Conservation (phyloP, 2,888 invertebrate species). For the Neocrepidodera transversa region DNA sequence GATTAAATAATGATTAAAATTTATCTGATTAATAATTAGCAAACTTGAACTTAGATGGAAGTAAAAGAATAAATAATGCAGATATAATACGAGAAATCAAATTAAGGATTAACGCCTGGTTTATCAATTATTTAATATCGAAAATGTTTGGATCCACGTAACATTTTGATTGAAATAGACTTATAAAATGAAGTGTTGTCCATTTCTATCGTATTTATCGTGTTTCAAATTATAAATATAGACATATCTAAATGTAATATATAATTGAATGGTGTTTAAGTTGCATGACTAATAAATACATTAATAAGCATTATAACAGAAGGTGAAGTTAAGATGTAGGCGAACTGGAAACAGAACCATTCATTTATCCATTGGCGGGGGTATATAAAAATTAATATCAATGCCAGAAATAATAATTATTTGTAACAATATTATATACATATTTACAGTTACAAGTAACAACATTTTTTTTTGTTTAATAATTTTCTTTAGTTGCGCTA, state of each 20-base stretch:
- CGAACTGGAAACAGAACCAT: constrained; percentile 8
- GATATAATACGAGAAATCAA: no score
- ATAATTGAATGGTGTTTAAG: constrained; percentile 20
- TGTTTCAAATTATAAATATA: constrained; percentile 14
- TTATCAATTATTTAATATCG: constrained; percentile 7
- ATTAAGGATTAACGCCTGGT: no score
- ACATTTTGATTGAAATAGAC: neutral
- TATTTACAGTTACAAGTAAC: no score
- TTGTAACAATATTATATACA: no score
- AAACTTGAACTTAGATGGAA: no score
- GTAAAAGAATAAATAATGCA: no score
- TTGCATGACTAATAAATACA: constrained; percentile 23
- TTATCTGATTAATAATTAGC: no score
- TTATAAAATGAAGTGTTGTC: constrained; percentile 6
- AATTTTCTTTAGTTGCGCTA: neutral
- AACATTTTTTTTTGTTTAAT: no score
- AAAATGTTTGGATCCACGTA: constrained; percentile 2
- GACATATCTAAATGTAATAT: constrained; percentile 21
- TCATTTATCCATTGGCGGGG: neutral
- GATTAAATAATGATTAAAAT: no score
- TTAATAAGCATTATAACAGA: constrained; percentile 16
- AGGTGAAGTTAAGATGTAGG: constrained; percentile 15
- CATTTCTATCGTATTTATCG: constrained; percentile 5
- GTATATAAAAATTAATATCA: no score
- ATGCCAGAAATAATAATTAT: no score